phyloP scores from a whole-genome alignment of 2,888 invertebrate species.

The Yponomeuta plumbellus region DNA sequence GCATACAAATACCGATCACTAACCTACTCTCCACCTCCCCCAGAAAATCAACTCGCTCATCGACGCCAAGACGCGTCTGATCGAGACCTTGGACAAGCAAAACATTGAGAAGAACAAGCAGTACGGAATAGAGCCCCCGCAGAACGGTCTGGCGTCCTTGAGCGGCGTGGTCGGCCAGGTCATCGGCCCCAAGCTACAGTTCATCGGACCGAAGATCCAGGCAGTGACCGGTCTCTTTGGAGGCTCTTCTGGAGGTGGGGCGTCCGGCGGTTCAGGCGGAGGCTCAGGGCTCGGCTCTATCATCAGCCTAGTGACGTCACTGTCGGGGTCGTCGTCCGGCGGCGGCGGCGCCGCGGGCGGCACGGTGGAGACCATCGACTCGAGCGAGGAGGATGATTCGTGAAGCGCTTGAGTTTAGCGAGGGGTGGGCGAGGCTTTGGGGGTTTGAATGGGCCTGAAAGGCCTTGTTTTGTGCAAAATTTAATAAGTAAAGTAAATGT shows the following conservation, averaged over 20 bases:
- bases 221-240: conserved; percentile 73
- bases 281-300: conserved; percentile 59
- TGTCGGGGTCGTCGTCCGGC: conserved; percentile 67
- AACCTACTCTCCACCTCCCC: conserved; percentile 27
- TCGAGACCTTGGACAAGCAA: conserved; percentile 81
- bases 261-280: conserved; percentile 66
- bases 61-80: conserved; percentile 85
- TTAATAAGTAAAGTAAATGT: no score
- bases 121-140: conserved; percentile 82
- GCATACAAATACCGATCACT: background rate
- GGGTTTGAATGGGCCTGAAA: background rate
- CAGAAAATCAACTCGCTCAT: conserved; percentile 90
- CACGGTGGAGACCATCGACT: conserved; percentile 64
- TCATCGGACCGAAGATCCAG: conserved; percentile 81
- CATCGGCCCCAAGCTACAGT: conserved; percentile 82
- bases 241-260: conserved; percentile 72
- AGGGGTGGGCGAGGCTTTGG: background rate
- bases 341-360: conserved; percentile 48
- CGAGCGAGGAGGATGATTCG: conserved; percentile 61
- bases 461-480: no score
- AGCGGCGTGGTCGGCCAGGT: conserved; percentile 81
- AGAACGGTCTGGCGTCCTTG: conserved; percentile 75
- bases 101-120: conserved; percentile 87
- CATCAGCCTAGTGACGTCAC: conserved; percentile 64
- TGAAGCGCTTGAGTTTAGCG: conserved; percentile 29